Base-by-base conservation (phyloP, 2,797 vertebrate species). In the Tenualosa thibaudeaui region DNA sequence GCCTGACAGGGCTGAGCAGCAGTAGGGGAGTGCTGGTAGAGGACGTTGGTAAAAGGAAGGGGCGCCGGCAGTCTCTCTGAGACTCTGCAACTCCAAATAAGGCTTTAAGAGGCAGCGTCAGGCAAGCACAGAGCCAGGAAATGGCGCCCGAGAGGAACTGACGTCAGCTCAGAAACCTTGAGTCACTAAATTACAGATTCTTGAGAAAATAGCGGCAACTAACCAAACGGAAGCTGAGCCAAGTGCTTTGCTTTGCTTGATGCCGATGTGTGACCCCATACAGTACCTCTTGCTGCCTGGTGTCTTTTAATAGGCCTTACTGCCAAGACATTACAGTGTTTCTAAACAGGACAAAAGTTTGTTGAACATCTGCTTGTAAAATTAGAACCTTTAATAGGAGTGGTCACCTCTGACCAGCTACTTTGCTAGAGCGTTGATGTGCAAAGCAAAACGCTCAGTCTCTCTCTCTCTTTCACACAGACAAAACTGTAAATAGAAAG, bases 161-260 rank as follows among this genome's bases (percentile, higher is more conserved):
- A 98, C 95, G 94, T 95, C 91, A 92, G 89, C 75, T 89, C 91
- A 97, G 97, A 98, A 98, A 96, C 89, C 92, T 97, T 98, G 97
- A 98, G 96, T 99, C 98, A 98, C 92, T 93, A 90, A 86, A 90
- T 89, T 87, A 95, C 92, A 88, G 84, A 82, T 97, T 97, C 97
- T 96, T 78, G 71, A 78, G 71, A 78, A 78, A 78, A 78, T 43
- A 40, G 71, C 71, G 71, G 71, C 40, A 78, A 46, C 71, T 40
- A 78, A 22, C 37, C 17, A 78, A 78, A 46, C 40, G 19, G 71
- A 40, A 78, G 71, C 71, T 78, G 71, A 78, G 40, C 71, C 71
- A 78, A 78, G 71, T 19, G 37, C 17, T 40, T 40, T 71, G 5
- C 68, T 78, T 78, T 46, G 17, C 71, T 78, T 78, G 13, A 46